These are phyloP conservation scores for Bolinopsis microptera DNA, from an alignment of 37 sponge, comb jelly and placozoan species.

Conservation along the genomic window DNA sequence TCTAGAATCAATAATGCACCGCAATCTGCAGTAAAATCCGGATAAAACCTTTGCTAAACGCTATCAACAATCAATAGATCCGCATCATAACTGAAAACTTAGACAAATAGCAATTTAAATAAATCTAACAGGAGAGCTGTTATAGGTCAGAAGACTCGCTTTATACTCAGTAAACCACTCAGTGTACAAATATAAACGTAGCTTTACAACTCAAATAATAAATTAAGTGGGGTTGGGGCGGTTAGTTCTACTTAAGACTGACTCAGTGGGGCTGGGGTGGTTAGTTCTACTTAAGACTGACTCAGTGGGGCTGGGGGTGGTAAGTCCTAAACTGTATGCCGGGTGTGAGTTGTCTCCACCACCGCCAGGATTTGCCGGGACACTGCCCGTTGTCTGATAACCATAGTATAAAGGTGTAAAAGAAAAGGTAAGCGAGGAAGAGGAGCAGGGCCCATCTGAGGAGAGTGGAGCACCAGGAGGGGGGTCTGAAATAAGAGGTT, in stretches of 20 bases:
- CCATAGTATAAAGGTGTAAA: slow-evolving; percentile 55
- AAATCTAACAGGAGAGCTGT: neutral
- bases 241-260: too few relatives aligned
- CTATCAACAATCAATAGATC: neutral
- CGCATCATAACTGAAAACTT: neutral
- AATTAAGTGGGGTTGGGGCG: too few relatives aligned
- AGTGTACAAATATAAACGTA: neutral
- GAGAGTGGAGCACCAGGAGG: slow-evolving; percentile 16
- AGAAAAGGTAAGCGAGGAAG: slow-evolving; percentile 2
- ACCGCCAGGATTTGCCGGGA: slow-evolving; percentile 15
- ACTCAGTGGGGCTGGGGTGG: too few relatives aligned
- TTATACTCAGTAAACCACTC: neutral
- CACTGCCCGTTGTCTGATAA: slow-evolving; percentile 17
- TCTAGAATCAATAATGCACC: too few relatives aligned
- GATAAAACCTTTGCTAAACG: neutral
- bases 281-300: too few relatives aligned
- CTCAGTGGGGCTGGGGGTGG: slow-evolving; percentile 30
- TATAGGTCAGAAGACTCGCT: neutral
- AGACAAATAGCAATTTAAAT: neutral
- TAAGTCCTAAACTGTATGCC: neutral
- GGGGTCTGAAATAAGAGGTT: neutral
- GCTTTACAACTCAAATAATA: neutral
- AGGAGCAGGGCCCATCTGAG: neutral
- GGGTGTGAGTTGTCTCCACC: slow-evolving; percentile 39
- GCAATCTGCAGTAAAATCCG: neutral